phyloP scores from a whole-genome alignment of 2,888 invertebrate species.

The Tiliacea aurago region DNA sequence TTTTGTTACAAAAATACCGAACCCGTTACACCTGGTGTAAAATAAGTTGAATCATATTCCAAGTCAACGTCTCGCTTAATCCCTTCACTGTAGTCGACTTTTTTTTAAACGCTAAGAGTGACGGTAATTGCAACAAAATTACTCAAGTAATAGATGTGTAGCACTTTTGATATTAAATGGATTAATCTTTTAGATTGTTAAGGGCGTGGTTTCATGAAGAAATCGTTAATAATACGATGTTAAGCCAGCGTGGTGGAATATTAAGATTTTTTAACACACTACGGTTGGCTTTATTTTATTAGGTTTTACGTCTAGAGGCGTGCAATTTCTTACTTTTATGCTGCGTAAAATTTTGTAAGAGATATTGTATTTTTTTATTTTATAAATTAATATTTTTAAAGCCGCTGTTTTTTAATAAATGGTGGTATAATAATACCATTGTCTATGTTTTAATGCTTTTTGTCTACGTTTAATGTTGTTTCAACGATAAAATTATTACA shows the following conservation, averaged over 20 bases:
- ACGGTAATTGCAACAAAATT: conserved; percentile 57
- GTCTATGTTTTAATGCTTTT: not conserved
- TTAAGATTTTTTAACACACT: conserved; percentile 57
- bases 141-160: conserved; percentile 52
- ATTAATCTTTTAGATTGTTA: conserved; percentile 54
- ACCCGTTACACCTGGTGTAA: conserved; percentile 1
- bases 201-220: conserved; percentile 42
- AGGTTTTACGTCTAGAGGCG: conserved; percentile 28
- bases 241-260: conserved; percentile 28
- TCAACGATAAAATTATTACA: conserved; percentile 6
- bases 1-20: not conserved
- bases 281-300: conserved; percentile 50
- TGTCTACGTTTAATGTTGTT: conserved; percentile 2
- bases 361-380: conserved; percentile 32
- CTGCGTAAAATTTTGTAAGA: conserved; percentile 51
- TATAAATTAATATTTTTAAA: conserved; percentile 44
- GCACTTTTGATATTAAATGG: conserved; percentile 41
- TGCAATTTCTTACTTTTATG: conserved; percentile 61
- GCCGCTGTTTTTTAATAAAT: conserved; percentile 9
- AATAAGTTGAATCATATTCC: conserved; percentile 15
- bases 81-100: conserved; percentile 1
- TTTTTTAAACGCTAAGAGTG: conserved; percentile 19
- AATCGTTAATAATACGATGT: conserved; percentile 38
- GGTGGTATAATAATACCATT: conserved; percentile 16
- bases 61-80: conserved; percentile 11